Conservation (phyloP, 2,888 invertebrate genomes). For the Trypoxylon attenuatum region DNA sequence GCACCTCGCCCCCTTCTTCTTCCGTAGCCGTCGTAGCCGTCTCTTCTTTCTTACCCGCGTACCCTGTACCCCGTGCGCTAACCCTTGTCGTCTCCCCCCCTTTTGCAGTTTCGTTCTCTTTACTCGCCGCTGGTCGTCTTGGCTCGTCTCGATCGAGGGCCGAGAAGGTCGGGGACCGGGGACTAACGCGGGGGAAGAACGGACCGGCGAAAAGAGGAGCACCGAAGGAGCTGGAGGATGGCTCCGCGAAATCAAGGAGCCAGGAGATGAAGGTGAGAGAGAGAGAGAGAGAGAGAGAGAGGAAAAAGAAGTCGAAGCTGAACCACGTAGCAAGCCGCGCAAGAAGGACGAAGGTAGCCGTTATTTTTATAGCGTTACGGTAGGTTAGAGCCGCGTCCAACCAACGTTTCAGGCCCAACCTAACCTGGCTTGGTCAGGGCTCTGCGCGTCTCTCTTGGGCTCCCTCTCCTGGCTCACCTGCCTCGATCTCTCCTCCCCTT, state of each 20-base stretch:
- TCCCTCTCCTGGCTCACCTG: constrained; percentile 10
- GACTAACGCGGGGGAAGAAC: not conserved
- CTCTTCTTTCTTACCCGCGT: constrained; percentile 1
- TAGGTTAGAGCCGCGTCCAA: constrained; percentile 69
- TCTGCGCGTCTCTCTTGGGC: constrained; percentile 36
- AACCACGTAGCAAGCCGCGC: constrained; percentile 21
- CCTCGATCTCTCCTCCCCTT: not conserved
- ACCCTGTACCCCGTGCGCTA: not conserved
- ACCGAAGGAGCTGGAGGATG: constrained; percentile 28
- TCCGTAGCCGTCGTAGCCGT: constrained; percentile 6
- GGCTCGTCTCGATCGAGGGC: not conserved
- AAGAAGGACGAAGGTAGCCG: constrained; percentile 57
- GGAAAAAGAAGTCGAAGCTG: no score
- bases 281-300: constrained; percentile 32
- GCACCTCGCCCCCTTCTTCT: constrained; percentile 16
- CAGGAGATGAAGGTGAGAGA: constrained; percentile 40
- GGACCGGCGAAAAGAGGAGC: not conserved
- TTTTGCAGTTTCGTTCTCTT: not conserved
- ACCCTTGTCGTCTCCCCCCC: not conserved
- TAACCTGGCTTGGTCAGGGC: constrained; percentile 59
- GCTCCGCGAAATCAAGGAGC: constrained; percentile 38
- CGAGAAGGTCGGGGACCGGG: not conserved
- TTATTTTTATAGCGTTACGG: constrained; percentile 72
- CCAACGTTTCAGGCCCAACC: constrained; percentile 64
- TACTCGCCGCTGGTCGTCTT: not conserved